phyloP scores from a whole-genome alignment of 2,797 vertebrate genomes.

The Ficedula albicollis region DNA sequence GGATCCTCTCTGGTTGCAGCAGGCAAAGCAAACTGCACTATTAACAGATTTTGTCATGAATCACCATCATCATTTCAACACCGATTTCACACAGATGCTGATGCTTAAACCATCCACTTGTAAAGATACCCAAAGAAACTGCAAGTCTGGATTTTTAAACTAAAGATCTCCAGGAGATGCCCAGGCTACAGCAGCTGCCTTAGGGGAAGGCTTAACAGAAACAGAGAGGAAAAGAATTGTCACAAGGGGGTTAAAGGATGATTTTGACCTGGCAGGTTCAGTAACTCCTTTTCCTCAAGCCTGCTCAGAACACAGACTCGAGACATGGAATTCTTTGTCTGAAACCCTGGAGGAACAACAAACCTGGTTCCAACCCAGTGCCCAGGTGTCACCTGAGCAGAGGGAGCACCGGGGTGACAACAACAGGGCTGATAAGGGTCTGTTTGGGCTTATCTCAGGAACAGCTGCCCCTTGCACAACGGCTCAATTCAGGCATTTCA shows the following conservation, averaged over 20 bases:
- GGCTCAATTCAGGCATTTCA: neutral
- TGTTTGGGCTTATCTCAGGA: neutral
- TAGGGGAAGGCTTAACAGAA: neutral
- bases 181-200: neutral
- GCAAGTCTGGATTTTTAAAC: neutral
- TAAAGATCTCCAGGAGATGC: neutral
- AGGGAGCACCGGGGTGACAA: accelerated
- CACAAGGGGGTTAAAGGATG: neutral
- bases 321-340: neutral
- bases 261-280: neutral
- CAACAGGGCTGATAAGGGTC: accelerated
- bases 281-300: neutral
- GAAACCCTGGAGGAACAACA: neutral
- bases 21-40: neutral
- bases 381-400: neutral
- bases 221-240: neutral
- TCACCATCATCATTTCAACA: neutral
- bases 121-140: neutral
- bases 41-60: neutral
- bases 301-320: neutral
- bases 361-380: neutral
- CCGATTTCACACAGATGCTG: neutral
- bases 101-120: neutral
- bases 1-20: neutral
- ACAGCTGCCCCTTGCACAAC: neutral